phyloP scores from a whole-genome alignment of 2,888 invertebrate genomes.

The Hesperia comma region DNA sequence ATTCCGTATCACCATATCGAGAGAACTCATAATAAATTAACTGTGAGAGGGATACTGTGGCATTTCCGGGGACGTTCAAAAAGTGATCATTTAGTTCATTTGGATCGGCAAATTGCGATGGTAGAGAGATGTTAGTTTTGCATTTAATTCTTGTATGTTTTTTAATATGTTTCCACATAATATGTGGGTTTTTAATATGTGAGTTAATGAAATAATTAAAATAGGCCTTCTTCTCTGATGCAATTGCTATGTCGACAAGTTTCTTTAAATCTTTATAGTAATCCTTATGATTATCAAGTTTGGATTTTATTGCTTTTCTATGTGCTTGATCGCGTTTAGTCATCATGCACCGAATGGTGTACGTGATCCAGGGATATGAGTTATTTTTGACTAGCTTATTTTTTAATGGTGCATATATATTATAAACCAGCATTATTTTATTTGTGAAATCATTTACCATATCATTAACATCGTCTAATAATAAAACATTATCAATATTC shows the following conservation, averaged over 20 bases:
- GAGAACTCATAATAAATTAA: constrained; percentile 15
- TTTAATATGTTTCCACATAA: constrained; percentile 6
- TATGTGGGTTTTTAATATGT: not conserved
- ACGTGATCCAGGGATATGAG: constrained; percentile 30
- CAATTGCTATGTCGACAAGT: not conserved
- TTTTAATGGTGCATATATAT: constrained; percentile 22
- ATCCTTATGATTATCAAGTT: not conserved
- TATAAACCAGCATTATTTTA: constrained; percentile 27
- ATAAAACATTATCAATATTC: constrained; percentile 3
- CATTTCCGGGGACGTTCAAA: constrained; percentile 4
- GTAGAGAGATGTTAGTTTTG: not conserved
- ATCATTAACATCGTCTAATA: constrained; percentile 24
- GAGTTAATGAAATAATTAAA: constrained; percentile 10
- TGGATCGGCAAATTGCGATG: not conserved
- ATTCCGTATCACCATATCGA: not conserved
- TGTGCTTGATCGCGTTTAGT: not conserved
- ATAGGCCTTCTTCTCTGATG: not conserved
- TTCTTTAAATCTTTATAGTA: constrained; percentile 4
- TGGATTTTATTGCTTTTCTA: not conserved
- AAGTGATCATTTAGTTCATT: constrained; percentile 31
- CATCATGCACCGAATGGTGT: constrained; percentile 31
- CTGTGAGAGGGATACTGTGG: not conserved
- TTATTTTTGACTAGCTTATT: constrained; percentile 35
- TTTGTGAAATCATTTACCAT: constrained; percentile 30
- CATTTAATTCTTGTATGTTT: not conserved